Base-by-base conservation (phyloP, 1,140 invertebrate species). In the Phthorimaea operculella region DNA sequence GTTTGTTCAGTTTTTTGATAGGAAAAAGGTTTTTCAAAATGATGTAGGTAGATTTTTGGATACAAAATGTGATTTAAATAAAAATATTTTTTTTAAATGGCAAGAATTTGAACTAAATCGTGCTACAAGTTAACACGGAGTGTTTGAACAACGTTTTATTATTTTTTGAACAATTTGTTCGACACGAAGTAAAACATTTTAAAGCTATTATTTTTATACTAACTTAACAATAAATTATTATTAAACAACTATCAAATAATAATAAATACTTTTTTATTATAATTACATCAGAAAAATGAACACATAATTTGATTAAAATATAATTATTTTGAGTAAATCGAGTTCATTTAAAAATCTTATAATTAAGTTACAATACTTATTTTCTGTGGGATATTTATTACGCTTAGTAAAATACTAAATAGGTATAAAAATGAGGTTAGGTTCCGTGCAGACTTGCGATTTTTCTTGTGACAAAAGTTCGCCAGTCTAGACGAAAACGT, bases 201-300 rank as follows among this genome's bases (percentile, higher is more conserved):
- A 16, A 47, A 47, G n/a, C 16, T 47, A 47, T 47, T 16, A 15
- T 17, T 15, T 47, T 47, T 9, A 16, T 15, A 14, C 44, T 47
- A 47, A 47, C 16, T 17, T 47, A 16, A 47, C 4, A 47, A 17
- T n/a, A 14, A 47, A 56, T 54, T 52, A 60, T 51, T 50, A 60
- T 15, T 57, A 65, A 69, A 66, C 56, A 72, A 60, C 15, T 47
- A 47, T 68, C 64, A 53, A 64, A 55, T 58, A 60, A 66, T 58
- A 63, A 71, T 69, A 71, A 67, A 68, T 68, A 65, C 57, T 57
- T 62, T 67, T 47, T 47, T 39, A 28, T 28, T 28, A n/a, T 39
- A 39, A 66, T 63, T 68, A 69, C 58, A 64, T 55, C 50, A 71
- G 14, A 42, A n/a, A n/a, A 70, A 68, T 72, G 68, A 71, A 74